These are phyloP conservation scores for Delphinapterus leucas DNA, from an alignment of 2,113 vertebrate genomes.

Conservation along the genomic window DNA sequence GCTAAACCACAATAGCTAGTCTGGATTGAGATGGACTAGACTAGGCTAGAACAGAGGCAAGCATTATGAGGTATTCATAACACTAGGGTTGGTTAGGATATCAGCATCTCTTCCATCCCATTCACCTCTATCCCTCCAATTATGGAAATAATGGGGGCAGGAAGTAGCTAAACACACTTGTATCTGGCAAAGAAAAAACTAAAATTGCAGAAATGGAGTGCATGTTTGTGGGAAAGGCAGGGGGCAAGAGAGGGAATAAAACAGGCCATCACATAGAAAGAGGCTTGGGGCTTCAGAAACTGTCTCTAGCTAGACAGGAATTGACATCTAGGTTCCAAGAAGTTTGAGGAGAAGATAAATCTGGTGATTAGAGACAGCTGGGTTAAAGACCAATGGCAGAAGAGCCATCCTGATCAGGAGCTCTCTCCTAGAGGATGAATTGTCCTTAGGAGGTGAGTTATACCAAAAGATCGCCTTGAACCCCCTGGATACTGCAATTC, in stretches of 20 bases:
- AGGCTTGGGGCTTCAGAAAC: background rate
- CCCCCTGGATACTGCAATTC: background rate
- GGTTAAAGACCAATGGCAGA: background rate
- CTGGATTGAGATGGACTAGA: background rate
- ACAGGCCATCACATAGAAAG: background rate
- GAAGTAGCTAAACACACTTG: background rate
- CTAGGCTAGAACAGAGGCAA: background rate
- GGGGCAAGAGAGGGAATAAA: background rate
- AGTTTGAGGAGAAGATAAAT: background rate
- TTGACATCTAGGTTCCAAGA: background rate
- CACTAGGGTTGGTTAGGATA: background rate
- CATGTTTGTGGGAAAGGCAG: background rate
- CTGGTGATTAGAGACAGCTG: background rate
- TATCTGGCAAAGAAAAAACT: background rate
- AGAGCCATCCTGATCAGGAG: background rate
- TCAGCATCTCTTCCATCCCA: background rate
- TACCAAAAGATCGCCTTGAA: background rate
- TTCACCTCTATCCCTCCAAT: background rate
- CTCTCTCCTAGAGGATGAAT: background rate
- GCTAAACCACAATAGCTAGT: background rate
- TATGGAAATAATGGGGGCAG: background rate
- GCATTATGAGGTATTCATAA: background rate
- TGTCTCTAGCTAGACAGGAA: background rate
- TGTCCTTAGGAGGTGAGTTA: background rate
- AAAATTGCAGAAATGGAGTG: background rate